These are phyloP conservation scores for Simalia tracyae DNA, from an alignment of 2,797 vertebrate species.

Conservation along the genomic window DNA sequence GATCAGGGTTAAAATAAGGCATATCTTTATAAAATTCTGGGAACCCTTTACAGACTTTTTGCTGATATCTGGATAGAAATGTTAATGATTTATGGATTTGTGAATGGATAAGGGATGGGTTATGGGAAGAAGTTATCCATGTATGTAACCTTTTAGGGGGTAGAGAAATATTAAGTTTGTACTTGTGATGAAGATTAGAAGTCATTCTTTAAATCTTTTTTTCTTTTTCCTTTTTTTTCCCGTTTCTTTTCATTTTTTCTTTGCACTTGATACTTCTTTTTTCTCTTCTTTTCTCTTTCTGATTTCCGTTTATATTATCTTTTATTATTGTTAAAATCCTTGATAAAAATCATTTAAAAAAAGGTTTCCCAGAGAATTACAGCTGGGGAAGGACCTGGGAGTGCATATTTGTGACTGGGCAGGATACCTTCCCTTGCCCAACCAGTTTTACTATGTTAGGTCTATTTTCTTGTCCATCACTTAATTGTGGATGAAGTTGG, in stretches of 20 bases:
- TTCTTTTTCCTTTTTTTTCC: neutral
- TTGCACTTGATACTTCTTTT: neutral
- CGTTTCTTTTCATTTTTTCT: neutral
- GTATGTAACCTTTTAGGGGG: neutral
- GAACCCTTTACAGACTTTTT: neutral
- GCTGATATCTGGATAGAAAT: neutral
- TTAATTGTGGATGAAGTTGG: neutral
- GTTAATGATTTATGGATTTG: neutral
- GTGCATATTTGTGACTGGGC: neutral
- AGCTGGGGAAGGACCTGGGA: neutral
- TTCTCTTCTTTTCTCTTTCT: neutral
- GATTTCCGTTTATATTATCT: neutral
- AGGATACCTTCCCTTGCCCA: neutral
- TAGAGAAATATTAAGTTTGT: neutral
- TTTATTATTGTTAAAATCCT: neutral
- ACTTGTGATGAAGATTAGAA: neutral
- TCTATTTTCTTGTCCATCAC: neutral
- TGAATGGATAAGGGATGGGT: neutral
- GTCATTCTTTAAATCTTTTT: neutral
- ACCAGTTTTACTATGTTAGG: neutral
- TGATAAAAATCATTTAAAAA: neutral
- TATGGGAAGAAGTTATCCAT: neutral
- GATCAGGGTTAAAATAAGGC: neutral
- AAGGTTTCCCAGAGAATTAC: neutral
- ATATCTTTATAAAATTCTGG: neutral